Conservation (phyloP, 2,888 invertebrate genomes). For the Napeogenes sylphis region DNA sequence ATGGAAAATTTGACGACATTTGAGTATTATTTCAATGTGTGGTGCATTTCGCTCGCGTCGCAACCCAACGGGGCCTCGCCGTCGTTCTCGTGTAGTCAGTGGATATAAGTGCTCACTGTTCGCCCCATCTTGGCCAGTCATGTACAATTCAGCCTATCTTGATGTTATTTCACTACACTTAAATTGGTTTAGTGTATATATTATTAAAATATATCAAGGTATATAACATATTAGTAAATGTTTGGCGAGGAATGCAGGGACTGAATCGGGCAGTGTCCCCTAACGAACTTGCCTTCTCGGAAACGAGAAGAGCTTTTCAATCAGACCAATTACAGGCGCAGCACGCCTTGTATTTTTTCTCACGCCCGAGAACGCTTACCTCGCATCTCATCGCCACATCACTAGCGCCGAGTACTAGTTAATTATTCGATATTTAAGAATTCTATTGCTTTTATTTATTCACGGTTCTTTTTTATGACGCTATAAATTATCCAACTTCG, state of each 20-base stretch:
- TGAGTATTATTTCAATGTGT: constrained; percentile 26
- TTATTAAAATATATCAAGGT: too few species aligned
- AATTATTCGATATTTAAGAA: constrained; percentile 29
- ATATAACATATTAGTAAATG: too few species aligned
- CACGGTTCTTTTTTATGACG: constrained; percentile 2
- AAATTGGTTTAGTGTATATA: constrained; percentile 39
- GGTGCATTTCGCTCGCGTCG: constrained; percentile 51
- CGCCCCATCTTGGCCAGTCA: constrained; percentile 56
- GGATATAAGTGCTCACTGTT: constrained; percentile 62
- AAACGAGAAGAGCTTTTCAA: constrained; percentile 69
- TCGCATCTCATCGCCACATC: constrained; percentile 37
- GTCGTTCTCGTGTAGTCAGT: constrained; percentile 54
- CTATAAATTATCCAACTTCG: background rate
- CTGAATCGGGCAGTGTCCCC: constrained; percentile 55
- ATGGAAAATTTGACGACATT: constrained; percentile 9
- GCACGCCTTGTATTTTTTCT: constrained; percentile 63
- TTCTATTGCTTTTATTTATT: constrained; percentile 24
- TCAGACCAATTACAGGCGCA: constrained; percentile 72
- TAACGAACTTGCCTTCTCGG: constrained; percentile 69
- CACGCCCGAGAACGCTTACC: constrained; percentile 43
- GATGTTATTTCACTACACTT: constrained; percentile 9
- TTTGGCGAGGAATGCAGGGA: constrained; percentile 31
- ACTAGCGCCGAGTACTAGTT: constrained; percentile 18
- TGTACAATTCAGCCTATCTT: constrained; percentile 37
- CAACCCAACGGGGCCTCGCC: constrained; percentile 64